Evolutionary conservation across 2,888 invertebrate species (phyloP).

Genomic region (Tanytarsus gracilentus): DNA sequence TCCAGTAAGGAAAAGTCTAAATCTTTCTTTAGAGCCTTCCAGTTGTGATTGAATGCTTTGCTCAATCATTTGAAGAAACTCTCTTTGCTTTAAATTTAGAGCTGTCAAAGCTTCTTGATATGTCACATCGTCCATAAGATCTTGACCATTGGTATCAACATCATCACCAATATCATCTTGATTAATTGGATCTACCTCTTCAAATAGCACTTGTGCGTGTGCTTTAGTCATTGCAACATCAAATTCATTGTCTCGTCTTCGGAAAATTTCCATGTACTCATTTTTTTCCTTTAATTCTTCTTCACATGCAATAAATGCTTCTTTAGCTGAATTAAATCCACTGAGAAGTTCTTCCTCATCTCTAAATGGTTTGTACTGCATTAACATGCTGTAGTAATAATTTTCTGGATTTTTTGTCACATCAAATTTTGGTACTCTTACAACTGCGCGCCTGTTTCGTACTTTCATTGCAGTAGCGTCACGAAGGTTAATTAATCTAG

Average conservation of each 20-base stretch:
- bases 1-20: slow-evolving; percentile 30
- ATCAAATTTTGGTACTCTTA: slow-evolving; percentile 32
- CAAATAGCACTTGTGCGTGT: background rate
- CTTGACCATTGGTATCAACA: slow-evolving; percentile 32
- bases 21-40: slow-evolving; percentile 11
- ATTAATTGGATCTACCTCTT: background rate
- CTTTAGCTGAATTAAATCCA: background rate
- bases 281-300: background rate
- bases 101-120: slow-evolving; percentile 29
- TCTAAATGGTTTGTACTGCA: background rate
- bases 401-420: slow-evolving; percentile 34
- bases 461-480: slow-evolving; percentile 29
- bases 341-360: background rate
- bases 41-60: slow-evolving; percentile 31
- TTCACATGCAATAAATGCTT: background rate
- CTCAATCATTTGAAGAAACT: slow-evolving; percentile 29
- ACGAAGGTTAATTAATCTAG: slow-evolving; percentile 17
- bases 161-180: slow-evolving; percentile 26
- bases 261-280: background rate
- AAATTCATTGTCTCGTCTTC: background rate
- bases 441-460: slow-evolving; percentile 31
- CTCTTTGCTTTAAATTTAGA: slow-evolving; percentile 30
- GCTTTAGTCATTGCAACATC: background rate
- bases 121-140: too few species aligned
- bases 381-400: slow-evolving; percentile 35